Base-by-base conservation (phyloP, 2,888 invertebrate genomes). In the Heteropelma amictum region DNA sequence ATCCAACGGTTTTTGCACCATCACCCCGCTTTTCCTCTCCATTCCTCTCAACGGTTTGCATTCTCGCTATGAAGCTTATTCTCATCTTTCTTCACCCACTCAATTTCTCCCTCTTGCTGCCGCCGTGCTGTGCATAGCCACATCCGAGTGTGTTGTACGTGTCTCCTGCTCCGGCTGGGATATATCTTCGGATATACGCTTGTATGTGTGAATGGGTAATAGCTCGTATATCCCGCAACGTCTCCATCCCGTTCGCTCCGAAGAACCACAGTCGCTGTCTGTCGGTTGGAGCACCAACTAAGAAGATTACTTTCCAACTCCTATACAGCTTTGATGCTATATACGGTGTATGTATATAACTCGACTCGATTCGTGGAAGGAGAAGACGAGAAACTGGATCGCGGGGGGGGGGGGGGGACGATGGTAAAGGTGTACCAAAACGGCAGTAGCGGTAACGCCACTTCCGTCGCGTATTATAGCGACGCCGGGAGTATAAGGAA, bases 241-340 rank as follows among this genome's bases (percentile, higher is more conserved):
- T 65, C 65, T 56, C 35, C 65, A 45, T 71, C 71, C 56, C 61
- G 65, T 70, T 54, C 65, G 8, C 38, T 38, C 49, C 49, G 33
- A 8, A 74, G 47, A 65, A 67, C 63, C 63, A 73, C 77, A 79
- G 78, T 81, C 78, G 79, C 79, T 70, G 82, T 78, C 84, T 82
- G 77, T 78, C 78, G 83, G 81, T 80, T 70, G 79, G 77, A 72
- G 77, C 74, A 69, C 72, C 81, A 84, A 85, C 85, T 84, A 84
- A 80, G 81, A 80, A 82, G 83, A 84, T 85, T 83, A 86, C 84
- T 85, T 85, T 84, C 82, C 76, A 85, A 84, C 81, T 82, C 77
- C 71, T 68, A 64, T 76, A 68, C 40, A 76, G 67, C 58, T 53
- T 14, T 14, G 4, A 49, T 51, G 54, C 54, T 70, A 61, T 54